Evolutionary conservation across 2,113 vertebrate species (phyloP).

Genomic region (Phylloscopus whistleri): DNA sequence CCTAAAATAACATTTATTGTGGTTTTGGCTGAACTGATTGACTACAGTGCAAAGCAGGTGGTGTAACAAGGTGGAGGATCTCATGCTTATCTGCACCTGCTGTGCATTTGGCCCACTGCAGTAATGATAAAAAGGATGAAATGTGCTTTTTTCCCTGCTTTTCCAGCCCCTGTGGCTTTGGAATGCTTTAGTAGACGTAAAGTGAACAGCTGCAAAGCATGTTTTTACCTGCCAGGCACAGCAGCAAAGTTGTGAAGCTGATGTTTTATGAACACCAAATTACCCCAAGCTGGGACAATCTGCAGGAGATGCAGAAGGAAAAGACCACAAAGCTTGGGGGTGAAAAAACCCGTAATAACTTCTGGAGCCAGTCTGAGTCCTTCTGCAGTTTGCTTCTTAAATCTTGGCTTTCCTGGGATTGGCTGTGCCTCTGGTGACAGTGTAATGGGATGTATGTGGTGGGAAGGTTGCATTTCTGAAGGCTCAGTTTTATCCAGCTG

Average conservation of each 20-base stretch:
- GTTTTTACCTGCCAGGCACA: constrained; percentile 24
- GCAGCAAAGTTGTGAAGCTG: not conserved
- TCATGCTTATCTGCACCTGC: not conserved
- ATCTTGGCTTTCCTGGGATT: not conserved
- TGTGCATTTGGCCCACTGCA: not conserved
- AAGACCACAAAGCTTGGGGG: not conserved
- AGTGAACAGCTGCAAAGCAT: not conserved
- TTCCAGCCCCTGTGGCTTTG: not conserved
- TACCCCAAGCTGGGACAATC: not conserved
- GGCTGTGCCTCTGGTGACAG: not conserved
- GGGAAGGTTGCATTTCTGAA: not conserved
- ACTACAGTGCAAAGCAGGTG: not conserved
- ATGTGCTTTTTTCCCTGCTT: not conserved
- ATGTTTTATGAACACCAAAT: not conserved
- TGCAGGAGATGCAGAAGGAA: not conserved
- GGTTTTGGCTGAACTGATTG: not conserved
- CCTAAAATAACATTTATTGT: not conserved
- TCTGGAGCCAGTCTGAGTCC: not conserved
- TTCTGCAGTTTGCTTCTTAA: not conserved
- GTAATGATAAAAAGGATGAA: not conserved
- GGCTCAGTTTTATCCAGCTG: not conserved
- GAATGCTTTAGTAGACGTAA: not conserved
- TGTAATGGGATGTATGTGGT: not conserved
- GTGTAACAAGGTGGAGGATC: not conserved
- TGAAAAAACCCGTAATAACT: not conserved